phyloP scores from a whole-genome alignment of 2,113 vertebrate genomes.

The Salvelinus sp. region DNA sequence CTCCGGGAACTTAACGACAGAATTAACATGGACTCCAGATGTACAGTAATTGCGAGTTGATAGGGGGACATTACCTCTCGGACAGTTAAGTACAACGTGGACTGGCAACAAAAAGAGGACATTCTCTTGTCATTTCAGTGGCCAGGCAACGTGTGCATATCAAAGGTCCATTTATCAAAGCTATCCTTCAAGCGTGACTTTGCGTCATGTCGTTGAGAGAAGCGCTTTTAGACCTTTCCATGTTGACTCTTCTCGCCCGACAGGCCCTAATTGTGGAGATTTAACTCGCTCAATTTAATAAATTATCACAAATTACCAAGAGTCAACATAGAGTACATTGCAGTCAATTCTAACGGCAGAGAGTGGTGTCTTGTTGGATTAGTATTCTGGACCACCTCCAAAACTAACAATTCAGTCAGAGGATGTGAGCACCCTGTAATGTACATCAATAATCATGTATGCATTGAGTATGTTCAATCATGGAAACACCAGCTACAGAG shows the following conservation, averaged over 20 bases:
- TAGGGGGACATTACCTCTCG: constrained; percentile 76
- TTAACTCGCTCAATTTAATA: constrained; percentile 72
- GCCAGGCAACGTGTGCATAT: constrained; percentile 57
- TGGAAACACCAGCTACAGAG: too few species aligned
- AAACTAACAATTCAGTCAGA: constrained; percentile 63
- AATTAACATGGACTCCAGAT: constrained; percentile 82
- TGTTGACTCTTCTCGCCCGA: constrained; percentile 46
- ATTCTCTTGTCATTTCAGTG: constrained; percentile 34
- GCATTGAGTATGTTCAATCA: constrained; percentile 52
- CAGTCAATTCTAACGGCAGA: constrained; percentile 75
- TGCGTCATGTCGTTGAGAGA: constrained; percentile 27
- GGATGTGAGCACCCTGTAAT: constrained; percentile 58
- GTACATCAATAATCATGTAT: constrained; percentile 69
- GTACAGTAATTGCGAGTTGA: constrained; percentile 89
- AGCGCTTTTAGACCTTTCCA: constrained; percentile 39
- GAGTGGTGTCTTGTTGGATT: constrained; percentile 65
- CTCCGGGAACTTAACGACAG: constrained; percentile 83
- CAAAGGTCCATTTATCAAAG: constrained; percentile 51
- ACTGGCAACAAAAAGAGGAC: neutral
- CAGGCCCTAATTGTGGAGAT: constrained; percentile 59
- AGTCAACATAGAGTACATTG: constrained; percentile 61
- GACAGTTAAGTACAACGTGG: constrained; percentile 31
- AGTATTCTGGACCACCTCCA: constrained; percentile 65
- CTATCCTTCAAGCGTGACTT: constrained; percentile 31
- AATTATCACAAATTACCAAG: constrained; percentile 67